Base-by-base conservation (phyloP, 2,888 invertebrate genomes). In the Agrotis exclamationis region DNA sequence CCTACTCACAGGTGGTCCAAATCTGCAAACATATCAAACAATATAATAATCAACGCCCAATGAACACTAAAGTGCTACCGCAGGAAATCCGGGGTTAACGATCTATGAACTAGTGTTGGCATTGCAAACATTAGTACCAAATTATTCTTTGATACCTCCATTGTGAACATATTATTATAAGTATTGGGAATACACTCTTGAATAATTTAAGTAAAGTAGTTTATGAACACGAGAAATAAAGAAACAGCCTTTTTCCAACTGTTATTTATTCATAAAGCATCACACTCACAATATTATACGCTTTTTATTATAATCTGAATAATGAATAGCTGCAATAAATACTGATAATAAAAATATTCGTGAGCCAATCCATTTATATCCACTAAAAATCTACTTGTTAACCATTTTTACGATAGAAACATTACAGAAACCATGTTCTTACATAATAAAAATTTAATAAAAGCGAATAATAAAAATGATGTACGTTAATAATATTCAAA, bases 401-500 rank as follows among this genome's bases (percentile, higher is more conserved):
- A 70, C 74, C 69, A 74, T 78, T 76, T 76, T 70, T 54, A 76
- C 70, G 69, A 80, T 71, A 69, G 74, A 75, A 82, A 77, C 64
- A 76, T 69, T 74, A 71, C 64, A 66, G 63, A 76, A 74, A 84
- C 71, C 72, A 67, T 83, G 81, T 86, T 86, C 69, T 51, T 77
- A 85, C 82, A 77, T 82, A 85, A 86, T 86, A 85, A 85, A 86
- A 85, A 80, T 66, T 84, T 80, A 80, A 85, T 82, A 85, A 83
- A 84, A 71, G 50, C 69, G 56, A 72, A 75, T 80, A 78, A 67
- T 82, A 87, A 88, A 89, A 88, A 89, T 91, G 89, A 93, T 87
- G 69, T 84, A 91, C 85, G 82, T 71, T 89, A 86, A 90, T 91
- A 88, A 87, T 87, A 92, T 92, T 88, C 90, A 84, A 88, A 87